phyloP scores from a whole-genome alignment of 2,113 vertebrate species.

The Triplophysa siluroides region DNA sequence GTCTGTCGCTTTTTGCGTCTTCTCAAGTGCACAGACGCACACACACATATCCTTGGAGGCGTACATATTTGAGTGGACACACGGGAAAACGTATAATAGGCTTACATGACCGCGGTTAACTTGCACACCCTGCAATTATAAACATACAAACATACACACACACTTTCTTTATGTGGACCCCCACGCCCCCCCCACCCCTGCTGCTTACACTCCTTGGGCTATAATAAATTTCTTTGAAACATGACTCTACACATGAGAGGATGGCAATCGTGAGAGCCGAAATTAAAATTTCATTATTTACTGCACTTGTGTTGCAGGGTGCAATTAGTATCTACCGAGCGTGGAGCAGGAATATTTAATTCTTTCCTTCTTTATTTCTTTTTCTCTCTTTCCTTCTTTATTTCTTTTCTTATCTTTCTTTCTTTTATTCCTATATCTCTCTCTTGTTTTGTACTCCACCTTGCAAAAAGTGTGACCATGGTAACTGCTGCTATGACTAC shows the following conservation, averaged over 20 bases:
- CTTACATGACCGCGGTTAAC: conserved; percentile 32
- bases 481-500: conserved; percentile 62
- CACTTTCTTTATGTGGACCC: conserved; percentile 34
- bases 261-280: conserved; percentile 59
- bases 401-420: conserved; percentile 54
- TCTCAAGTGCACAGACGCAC: background rate
- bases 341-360: conserved; percentile 79
- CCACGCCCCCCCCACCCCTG: conserved; percentile 14
- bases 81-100: conserved; percentile 26
- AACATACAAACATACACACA: conserved; percentile 31
- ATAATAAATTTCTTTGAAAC: conserved; percentile 80
- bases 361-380: conserved; percentile 56
- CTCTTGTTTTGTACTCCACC: conserved; percentile 60
- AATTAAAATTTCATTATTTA: conserved; percentile 98
- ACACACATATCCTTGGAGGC: background rate
- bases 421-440: conserved; percentile 48
- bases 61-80: conserved; percentile 9
- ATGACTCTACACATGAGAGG: conserved; percentile 61
- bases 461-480: conserved; percentile 28
- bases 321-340: conserved; percentile 91
- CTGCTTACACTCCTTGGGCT: conserved; percentile 65
- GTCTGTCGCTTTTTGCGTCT: conserved; percentile 19
- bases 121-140: conserved; percentile 19
- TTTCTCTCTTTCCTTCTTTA: conserved; percentile 55
- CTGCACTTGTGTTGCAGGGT: conserved; percentile 79